Evolutionary conservation across 2,113 vertebrate species (phyloP).

Genomic region (Callopanchax toddi): DNA sequence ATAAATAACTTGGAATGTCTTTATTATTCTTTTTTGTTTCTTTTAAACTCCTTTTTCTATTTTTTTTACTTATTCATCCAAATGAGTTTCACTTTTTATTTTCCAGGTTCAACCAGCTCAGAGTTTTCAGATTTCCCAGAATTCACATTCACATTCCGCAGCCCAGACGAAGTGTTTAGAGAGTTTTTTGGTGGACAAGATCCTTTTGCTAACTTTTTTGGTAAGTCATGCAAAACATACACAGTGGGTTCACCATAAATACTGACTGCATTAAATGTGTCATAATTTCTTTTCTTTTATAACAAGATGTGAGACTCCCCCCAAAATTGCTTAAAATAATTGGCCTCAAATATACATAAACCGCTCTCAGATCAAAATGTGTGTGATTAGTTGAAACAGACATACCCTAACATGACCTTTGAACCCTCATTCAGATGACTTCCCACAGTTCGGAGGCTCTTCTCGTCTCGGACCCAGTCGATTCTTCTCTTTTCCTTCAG

Average conservation of each 20-base stretch:
- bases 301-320: too few species aligned
- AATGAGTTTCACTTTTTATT: background rate
- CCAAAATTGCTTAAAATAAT: background rate
- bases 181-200: constrained; percentile 94
- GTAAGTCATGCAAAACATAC: constrained; percentile 72
- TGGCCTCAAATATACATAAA: too few species aligned
- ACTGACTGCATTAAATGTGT: too few species aligned
- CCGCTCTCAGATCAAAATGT: too few species aligned
- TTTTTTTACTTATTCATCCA: background rate
- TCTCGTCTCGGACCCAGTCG: constrained; percentile 80
- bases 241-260: too few species aligned
- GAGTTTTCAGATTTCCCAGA: constrained; percentile 83
- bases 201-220: constrained; percentile 91
- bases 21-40: background rate
- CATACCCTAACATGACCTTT: background rate
- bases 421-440: constrained; percentile 71
- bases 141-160: constrained; percentile 96
- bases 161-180: constrained; percentile 92
- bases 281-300: too few species aligned
- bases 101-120: constrained; percentile 74
- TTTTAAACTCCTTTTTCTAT: background rate
- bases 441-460: constrained; percentile 70
- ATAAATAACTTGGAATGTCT: background rate
- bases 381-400: background rate
- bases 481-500: constrained; percentile 90